phyloP scores from a whole-genome alignment of 2,113 vertebrate species.

The Sorex fumeus region DNA sequence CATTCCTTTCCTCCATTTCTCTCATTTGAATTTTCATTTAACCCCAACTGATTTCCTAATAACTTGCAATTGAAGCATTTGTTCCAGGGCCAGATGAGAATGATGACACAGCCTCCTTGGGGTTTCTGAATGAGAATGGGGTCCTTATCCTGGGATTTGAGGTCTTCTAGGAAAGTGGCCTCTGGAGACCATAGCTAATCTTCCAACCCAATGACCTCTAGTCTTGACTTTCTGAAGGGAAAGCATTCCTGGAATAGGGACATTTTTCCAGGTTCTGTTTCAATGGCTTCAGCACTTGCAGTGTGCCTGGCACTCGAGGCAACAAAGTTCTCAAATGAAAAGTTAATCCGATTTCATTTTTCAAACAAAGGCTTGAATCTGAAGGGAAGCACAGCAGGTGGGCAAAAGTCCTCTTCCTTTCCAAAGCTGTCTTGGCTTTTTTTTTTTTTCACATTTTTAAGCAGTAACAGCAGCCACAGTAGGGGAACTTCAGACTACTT shows the following conservation, averaged over 20 bases:
- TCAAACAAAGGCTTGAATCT: neutral
- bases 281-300: neutral
- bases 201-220: neutral
- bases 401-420: neutral
- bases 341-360: constrained; percentile 25
- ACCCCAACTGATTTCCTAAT: neutral
- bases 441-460: too few relatives aligned
- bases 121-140: neutral
- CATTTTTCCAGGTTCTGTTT: neutral
- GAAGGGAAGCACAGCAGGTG: neutral
- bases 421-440: neutral
- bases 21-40: constrained; percentile 41
- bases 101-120: neutral
- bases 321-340: constrained; percentile 26
- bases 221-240: neutral
- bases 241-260: neutral
- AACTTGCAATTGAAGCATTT: neutral
- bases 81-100: neutral
- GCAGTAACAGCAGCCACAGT: neutral
- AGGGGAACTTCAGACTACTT: neutral
- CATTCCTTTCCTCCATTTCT: neutral
- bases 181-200: neutral
- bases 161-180: neutral
- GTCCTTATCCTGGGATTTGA: neutral
- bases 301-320: neutral